A percentile compares a stretch with the other conserved stretches of the same genome.
Evolutionary conservation across 2,113 vertebrate species (phyloP).

Genomic region (Micronycteris hirsuta): DNA sequence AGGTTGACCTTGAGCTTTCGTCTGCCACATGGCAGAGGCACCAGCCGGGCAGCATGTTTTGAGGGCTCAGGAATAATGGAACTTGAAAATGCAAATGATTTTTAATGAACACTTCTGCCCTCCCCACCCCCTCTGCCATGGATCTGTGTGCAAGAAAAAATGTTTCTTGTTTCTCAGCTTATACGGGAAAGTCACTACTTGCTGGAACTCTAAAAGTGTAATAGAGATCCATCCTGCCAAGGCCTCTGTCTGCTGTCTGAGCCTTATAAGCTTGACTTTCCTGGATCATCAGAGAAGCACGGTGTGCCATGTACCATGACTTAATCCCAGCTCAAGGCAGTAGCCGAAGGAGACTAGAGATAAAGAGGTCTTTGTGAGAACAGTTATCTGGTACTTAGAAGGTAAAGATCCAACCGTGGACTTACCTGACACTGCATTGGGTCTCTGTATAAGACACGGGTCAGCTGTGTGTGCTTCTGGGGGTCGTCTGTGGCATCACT

Average conservation of each 20-base stretch:
- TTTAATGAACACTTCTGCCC: conserved; percentile 43
- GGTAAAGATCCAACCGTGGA: accelerated
- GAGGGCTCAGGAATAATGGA: conserved; percentile 58
- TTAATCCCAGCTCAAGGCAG: background rate
- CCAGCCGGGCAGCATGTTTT: conserved; percentile 66
- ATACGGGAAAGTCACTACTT: background rate
- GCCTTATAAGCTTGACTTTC: background rate
- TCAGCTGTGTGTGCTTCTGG: background rate
- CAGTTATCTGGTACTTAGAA: background rate
- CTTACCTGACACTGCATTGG: background rate
- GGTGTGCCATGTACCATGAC: background rate
- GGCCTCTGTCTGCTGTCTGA: background rate
- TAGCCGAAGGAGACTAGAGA: background rate
- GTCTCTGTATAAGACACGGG: background rate
- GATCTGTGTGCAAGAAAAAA: background rate
- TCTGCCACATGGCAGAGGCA: conserved; percentile 72
- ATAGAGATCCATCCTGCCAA: background rate
- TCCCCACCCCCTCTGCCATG: background rate
- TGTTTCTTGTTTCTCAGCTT: background rate
- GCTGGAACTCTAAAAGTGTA: background rate
- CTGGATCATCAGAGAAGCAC: background rate
- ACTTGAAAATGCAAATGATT: conserved; percentile 67
- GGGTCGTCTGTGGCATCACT: background rate
- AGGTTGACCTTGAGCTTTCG: conserved; percentile 70
- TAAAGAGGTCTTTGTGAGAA: background rate